Base-by-base conservation (phyloP, 1,140 invertebrate genomes). In the Bombus soroeensis region DNA sequence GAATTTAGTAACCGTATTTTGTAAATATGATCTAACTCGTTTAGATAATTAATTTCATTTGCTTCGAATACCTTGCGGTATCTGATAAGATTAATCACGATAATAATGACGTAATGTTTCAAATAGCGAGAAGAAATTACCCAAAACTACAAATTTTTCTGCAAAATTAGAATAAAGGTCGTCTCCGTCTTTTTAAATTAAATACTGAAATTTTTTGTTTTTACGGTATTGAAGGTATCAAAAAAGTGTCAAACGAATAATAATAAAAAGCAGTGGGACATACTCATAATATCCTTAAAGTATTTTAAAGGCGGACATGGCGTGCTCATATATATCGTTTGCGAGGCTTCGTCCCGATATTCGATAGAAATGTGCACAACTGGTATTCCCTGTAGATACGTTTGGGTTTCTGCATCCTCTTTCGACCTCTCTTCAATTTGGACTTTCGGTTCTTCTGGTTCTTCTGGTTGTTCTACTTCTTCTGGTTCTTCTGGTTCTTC, bases 241-340 rank as follows among this genome's bases (percentile, higher is more conserved):
- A 68, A 22, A 25, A 68, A 8, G 13, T 32, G 5, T 32, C 2
- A 15, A 3, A 3, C 28, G 28, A 37, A 28, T 13, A 76, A 37
- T 6, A 28, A 28, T 59, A 37, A 32, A 32, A 10, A 47, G 6
- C 32, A 32, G 13, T 3, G 34, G 37, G 41, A 47, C 73, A 53
- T 90, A 93, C 92, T 88, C 83, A 92, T 85, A 6, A 93, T 87
- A 28, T 91, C 79, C 43, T 78, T 78, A 57, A 83, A 86, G 71
- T 84, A 77, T 68, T 75, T 71, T 12, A 75, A 47, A 34, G 84
- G 68, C 5, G 81, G 85, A 57, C 77, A 87, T n/a, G 88, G 87
- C 28, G 71, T 39, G 15, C 88, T 85, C 75, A 92, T 91, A 28
- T 91, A 93, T 74, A 92, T 76, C 2, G 92, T 93, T 71, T 93